Base-by-base conservation (phyloP, 2,888 invertebrate genomes). In the Gonocerus acuteangulatus region DNA sequence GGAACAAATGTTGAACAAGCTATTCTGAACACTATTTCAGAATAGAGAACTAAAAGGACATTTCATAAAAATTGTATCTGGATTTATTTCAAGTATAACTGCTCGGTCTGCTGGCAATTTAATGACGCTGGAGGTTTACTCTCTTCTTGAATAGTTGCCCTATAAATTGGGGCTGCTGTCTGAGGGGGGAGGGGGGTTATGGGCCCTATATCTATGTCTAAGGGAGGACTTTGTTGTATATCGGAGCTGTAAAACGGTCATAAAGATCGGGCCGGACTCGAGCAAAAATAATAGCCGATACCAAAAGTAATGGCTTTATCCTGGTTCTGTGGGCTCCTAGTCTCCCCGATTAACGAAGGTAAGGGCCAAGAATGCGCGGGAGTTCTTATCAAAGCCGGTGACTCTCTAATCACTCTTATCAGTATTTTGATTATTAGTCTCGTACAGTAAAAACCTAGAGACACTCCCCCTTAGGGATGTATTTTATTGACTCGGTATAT, bases 151-250 rank as follows among this genome's bases (percentile, higher is more conserved):
- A 39, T 39, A 39, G 39, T 39, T 39, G 39, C 39, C n/a, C 39
- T 39, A 39, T 39, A 39, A 39, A 39, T 39, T 39, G 39, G 39
- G 39, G 9, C 39, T 27, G 27, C 27, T 27, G 27, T 27, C 27
- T 27, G 27, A 4, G 4, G 39, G 6, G 32, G 32, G 39, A 3
- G 39, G 13, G n/a, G 39, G 39, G 39, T 39, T 39, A 39, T 39
- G 39, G 16, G 15, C 34, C 11, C 18, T 51, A 32, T 51, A 51
- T 51, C 11, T 34, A 27, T 34, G 15, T 11, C 52, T 19, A 21
- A 15, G 54, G 54, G 39, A 42, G 54, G 54, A 54, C 54, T 54
- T 54, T 54, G 54, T 54, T 54, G 54, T 54, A 54, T 54, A 54
- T 54, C 39, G 21, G n/a, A 22, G 54, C 54, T 39, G 54, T 54